phyloP scores from a whole-genome alignment of 1,140 invertebrate species.

The Caenorhabditis remanei region DNA sequence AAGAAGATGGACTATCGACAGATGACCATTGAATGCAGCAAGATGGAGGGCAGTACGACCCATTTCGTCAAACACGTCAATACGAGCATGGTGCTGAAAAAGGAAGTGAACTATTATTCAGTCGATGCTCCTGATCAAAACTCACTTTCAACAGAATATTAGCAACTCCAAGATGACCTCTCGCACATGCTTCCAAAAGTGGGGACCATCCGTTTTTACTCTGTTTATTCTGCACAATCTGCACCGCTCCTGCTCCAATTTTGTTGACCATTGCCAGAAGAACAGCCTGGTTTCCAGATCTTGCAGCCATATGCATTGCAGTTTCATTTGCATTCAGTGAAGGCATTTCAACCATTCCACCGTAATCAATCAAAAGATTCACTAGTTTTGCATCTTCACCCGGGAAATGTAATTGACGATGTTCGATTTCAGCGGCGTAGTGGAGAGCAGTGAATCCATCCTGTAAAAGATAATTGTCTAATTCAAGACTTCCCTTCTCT shows the following conservation, averaged over 20 bases:
- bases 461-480: slow-evolving; percentile 77
- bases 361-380: slow-evolving; percentile 87
- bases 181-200: slow-evolving; percentile 87
- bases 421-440: slow-evolving; percentile 81
- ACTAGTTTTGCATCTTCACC: slow-evolving; percentile 92
- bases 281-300: slow-evolving; percentile 94
- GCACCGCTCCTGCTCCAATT: slow-evolving; percentile 88
- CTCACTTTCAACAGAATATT: slow-evolving; percentile 78
- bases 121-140: too few species aligned
- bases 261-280: slow-evolving; percentile 91
- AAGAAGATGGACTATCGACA: slow-evolving; percentile 91
- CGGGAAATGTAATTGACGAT: slow-evolving; percentile 80
- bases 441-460: slow-evolving; percentile 94
- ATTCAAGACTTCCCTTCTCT: not conserved
- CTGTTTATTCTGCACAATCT: slow-evolving; percentile 93
- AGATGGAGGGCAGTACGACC: slow-evolving; percentile 84
- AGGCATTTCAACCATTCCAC: slow-evolving; percentile 84
- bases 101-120: not conserved
- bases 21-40: slow-evolving; percentile 91
- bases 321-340: slow-evolving; percentile 83
- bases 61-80: slow-evolving; percentile 94
- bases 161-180: slow-evolving; percentile 82
- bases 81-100: slow-evolving; percentile 85
- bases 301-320: slow-evolving; percentile 92
- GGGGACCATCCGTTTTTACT: slow-evolving; percentile 93